Conservation (phyloP, 2,797 vertebrate genomes). For the Coccyzus lansbergi region DNA sequence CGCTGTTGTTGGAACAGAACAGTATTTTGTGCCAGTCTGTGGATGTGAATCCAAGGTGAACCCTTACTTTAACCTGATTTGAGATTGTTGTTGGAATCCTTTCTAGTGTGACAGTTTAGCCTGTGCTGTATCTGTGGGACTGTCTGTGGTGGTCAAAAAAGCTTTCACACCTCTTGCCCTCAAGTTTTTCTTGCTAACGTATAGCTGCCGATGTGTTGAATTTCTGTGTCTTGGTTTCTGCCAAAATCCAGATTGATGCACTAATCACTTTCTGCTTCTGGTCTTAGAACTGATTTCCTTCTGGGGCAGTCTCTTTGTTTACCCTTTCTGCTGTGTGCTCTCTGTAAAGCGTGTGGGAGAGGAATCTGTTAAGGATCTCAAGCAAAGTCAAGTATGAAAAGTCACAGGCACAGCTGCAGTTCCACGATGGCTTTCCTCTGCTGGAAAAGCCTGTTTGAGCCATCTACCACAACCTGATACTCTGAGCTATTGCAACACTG, state of each 20-base stretch:
- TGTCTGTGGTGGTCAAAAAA: not conserved
- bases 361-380: not conserved
- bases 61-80: not conserved
- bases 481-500: not conserved
- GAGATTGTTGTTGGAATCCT: not conserved
- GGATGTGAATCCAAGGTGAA: not conserved
- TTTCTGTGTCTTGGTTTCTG: not conserved
- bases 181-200: not conserved
- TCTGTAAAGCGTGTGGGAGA: not conserved
- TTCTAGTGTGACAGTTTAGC: not conserved
- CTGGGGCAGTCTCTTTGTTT: not conserved
- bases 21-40: not conserved
- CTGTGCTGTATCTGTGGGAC: not conserved
- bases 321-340: not conserved
- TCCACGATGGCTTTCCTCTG: not conserved
- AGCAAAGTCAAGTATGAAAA: not conserved
- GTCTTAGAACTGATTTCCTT: not conserved
- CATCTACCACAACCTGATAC: not conserved
- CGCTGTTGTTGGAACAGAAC: not conserved
- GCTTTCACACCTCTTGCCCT: not conserved
- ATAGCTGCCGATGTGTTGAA: not conserved
- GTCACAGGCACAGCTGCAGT: not conserved
- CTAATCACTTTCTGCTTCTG: not conserved
- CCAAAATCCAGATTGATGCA: not conserved
- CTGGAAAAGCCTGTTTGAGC: not conserved